These are phyloP conservation scores for Malachius bipustulatus DNA, from an alignment of 2,888 invertebrate genomes.

Conservation along the genomic window DNA sequence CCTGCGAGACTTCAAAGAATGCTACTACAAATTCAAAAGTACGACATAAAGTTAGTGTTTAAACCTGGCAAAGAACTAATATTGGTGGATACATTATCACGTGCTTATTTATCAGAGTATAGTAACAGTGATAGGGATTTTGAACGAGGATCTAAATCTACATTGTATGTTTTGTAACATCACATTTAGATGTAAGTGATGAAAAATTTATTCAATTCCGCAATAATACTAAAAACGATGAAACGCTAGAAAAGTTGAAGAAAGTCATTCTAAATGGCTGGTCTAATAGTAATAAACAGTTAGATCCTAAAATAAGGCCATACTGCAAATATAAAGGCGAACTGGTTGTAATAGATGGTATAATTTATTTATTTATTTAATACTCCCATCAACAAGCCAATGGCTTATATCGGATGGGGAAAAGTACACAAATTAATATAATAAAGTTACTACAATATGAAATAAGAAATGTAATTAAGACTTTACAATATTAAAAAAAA, in stretches of 20 bases:
- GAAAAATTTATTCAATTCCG: constrained; percentile 11
- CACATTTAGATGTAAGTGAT: constrained; percentile 10
- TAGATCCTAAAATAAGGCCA: constrained; percentile 10
- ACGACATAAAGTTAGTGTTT: background rate
- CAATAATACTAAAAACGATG: constrained; percentile 10
- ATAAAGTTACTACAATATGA: too few relatives aligned
- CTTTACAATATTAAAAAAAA: too few relatives aligned
- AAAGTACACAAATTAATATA: too few relatives aligned
- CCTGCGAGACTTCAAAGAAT: constrained; percentile 7
- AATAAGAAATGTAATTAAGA: too few relatives aligned
- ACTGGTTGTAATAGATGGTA: constrained; percentile 9
- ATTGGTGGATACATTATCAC: constrained; percentile 12
- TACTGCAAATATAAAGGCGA: constrained; percentile 12
- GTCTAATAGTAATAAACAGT: constrained; percentile 12
- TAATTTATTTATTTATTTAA: too few relatives aligned
- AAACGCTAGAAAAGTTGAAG: constrained; percentile 8
- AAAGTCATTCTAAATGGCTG: constrained; percentile 11
- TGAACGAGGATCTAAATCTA: constrained; percentile 8
- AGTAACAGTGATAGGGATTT: too few relatives aligned
- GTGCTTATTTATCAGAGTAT: constrained; percentile 6
- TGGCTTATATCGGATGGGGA: too few relatives aligned
- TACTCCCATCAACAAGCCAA: too few relatives aligned
- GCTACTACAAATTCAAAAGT: constrained; percentile 3
- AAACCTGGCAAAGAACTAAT: constrained; percentile 9
- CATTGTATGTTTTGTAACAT: constrained; percentile 10